Evolutionary conservation across 2,113 vertebrate genomes (phyloP).

Genomic region (Lepus timidus): DNA sequence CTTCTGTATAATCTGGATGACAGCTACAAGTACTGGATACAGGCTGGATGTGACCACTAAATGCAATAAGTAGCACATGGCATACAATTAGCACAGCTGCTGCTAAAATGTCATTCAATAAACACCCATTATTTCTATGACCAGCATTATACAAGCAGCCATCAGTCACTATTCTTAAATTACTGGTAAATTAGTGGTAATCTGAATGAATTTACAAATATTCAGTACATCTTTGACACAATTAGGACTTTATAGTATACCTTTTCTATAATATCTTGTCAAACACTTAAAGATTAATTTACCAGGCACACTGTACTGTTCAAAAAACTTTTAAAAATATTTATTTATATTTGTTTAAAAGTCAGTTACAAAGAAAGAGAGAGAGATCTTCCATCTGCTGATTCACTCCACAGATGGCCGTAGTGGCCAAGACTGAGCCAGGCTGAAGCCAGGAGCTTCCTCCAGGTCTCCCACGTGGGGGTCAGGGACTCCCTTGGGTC

Average conservation of each 20-base stretch:
- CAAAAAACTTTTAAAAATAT: not conserved
- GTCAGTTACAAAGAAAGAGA: no score
- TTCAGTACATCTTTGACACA: not conserved
- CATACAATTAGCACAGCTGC: not conserved
- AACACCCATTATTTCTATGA: not conserved
- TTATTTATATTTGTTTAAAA: no score
- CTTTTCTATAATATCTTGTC: not conserved
- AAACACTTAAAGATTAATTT: conserved; percentile 18
- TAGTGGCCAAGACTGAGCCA: no score
- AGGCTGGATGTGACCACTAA: not conserved
- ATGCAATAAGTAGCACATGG: not conserved
- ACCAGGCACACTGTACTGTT: not conserved
- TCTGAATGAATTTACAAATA: conserved; percentile 37
- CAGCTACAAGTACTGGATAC: not conserved
- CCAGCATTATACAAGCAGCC: not conserved
- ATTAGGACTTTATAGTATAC: not conserved
- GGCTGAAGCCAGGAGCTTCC: no score
- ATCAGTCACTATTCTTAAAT: not conserved
- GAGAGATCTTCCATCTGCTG: no score
- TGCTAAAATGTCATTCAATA: not conserved
- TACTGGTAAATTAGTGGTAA: conserved; percentile 5
- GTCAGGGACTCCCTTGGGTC: no score
- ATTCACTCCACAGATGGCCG: no score
- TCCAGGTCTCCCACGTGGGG: no score
- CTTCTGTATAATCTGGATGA: not conserved